A percentile compares a stretch with the other conserved stretches of the same genome.
These are phyloP conservation scores for Crioceris asparagi DNA, from an alignment of 2,888 invertebrate genomes.

Conservation along the genomic window DNA sequence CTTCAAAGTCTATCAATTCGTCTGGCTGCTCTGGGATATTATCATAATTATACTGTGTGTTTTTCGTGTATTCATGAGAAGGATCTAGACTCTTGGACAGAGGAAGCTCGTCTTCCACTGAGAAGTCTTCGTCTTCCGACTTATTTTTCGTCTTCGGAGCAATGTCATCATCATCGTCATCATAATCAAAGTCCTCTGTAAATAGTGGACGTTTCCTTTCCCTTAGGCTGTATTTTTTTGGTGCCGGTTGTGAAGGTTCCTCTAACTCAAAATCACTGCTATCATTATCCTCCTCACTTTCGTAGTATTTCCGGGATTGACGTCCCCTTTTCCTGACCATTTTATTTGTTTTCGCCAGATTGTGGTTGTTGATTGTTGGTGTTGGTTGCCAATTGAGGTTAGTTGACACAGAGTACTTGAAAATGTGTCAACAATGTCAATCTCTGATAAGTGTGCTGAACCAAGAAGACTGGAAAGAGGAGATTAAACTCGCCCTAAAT, in stretches of 20 bases:
- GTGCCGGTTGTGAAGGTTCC: constrained; percentile 17
- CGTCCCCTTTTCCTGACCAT: constrained; percentile 28
- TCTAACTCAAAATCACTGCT: constrained; percentile 27
- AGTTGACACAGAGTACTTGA: too few relatives aligned
- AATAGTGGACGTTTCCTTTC: constrained; percentile 24
- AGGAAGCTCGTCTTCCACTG: constrained; percentile 20
- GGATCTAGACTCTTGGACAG: neutral
- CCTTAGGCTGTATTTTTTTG: constrained; percentile 29
- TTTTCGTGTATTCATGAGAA: neutral
- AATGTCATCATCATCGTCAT: constrained; percentile 37
- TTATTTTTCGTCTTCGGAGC: constrained; percentile 15
- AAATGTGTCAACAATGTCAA: too few relatives aligned
- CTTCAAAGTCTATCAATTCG: constrained; percentile 30
- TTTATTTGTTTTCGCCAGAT: too few relatives aligned
- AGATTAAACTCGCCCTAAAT: too few relatives aligned
- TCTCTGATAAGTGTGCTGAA: too few relatives aligned
- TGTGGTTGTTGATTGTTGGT: too few relatives aligned
- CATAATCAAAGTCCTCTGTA: constrained; percentile 40
- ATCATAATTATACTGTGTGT: neutral
- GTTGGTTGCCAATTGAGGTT: too few relatives aligned
- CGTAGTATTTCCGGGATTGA: constrained; percentile 18
- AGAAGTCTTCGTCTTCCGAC: constrained; percentile 26
- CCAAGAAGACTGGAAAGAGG: too few relatives aligned
- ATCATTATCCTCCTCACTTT: constrained; percentile 32
- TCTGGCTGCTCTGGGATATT: constrained; percentile 15